Evolutionary conservation across 2,888 invertebrate species (phyloP), one percentile per base, ranked within the genome.

Genomic region (Mamestra brassicae): DNA sequence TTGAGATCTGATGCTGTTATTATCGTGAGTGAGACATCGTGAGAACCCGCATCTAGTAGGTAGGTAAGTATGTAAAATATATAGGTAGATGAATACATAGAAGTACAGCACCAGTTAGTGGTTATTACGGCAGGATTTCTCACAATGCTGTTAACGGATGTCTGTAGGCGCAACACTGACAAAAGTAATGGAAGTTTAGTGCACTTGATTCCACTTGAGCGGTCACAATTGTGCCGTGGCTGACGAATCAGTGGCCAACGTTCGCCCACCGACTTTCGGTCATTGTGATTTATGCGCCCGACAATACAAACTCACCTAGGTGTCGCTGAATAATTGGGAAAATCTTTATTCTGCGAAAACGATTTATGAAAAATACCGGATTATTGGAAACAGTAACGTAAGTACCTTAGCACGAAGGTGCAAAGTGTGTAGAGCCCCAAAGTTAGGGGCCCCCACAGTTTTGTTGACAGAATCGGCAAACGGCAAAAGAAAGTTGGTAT

Each of bases 161-260:
- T 93, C 92, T 92, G 93, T 94, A 92, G 93, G 93, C 92, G 93
- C 92, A 92, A 92, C 83, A 89, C 90, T 91, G 90, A 93, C 93
- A 93, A 93, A 93, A 90, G 92, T 93, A 93, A 94, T 93, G 90
- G 91, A 90, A 92, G 93, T 94, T 94, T 94, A 94, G 93, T 95
- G 93, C 94, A 94, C 93, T 95, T 95, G 93, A 94, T 93, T 93
- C 94, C 94, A 94, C 94, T 95, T 95, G 93, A 95, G 89, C 91
- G 93, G 88, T 89, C 91, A 89, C 93, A 93, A 94, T 94, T 94
- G 94, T 91, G 89, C 90, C 92, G 92, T 92, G 92, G 92, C 92
- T 88, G 89, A 88, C 88, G 83, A 62, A 85, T 88, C 87, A 84
- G 76, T 87, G 81, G 80, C 80, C 87, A 89, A 88, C 88, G 86